These are phyloP conservation scores for Scrobipalpa atriplicella DNA, from an alignment of 2,888 invertebrate genomes.

Conservation along the genomic window DNA sequence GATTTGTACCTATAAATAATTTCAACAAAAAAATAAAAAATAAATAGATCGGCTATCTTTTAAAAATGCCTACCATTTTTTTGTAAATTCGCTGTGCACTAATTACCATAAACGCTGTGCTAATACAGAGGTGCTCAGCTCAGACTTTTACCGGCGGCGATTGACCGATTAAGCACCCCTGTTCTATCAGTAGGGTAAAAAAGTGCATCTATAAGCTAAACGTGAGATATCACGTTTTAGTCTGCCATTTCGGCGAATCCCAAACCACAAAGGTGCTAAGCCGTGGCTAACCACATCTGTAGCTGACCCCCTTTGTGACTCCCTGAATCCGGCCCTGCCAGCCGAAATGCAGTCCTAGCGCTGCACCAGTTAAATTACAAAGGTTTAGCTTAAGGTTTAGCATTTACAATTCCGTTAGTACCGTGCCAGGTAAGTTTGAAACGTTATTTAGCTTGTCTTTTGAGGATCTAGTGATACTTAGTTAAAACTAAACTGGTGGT, in stretches of 20 bases:
- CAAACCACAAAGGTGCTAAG: constrained; percentile 7
- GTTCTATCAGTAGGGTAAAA: no score
- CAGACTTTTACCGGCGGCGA: no score
- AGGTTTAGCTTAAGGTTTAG: constrained; percentile 21
- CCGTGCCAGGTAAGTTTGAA: constrained; percentile 18
- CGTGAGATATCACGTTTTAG: neutral
- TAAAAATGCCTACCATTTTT: no score
- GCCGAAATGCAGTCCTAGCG: constrained; percentile 18
- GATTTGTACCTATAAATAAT: no score
- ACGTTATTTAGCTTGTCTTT: constrained; percentile 12
- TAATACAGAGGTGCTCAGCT: no score
- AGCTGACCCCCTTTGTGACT: neutral
- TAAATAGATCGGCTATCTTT: no score
- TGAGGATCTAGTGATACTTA: constrained; percentile 3
- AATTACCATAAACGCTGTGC: no score
- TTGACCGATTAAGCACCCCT: no score
- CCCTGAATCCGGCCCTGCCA: constrained; percentile 4
- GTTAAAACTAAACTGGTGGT: neutral
- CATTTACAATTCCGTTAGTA: constrained; percentile 20
- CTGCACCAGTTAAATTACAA: constrained; percentile 27
- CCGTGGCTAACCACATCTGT: neutral
- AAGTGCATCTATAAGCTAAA: no score
- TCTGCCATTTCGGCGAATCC: neutral
- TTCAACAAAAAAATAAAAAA: no score
- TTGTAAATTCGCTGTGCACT: no score